Evolutionary conservation across 92 coral and sea anemone species (phyloP), one percentile per base, ranked within the genome.

Genomic region (Virgularia gustaviana): DNA sequence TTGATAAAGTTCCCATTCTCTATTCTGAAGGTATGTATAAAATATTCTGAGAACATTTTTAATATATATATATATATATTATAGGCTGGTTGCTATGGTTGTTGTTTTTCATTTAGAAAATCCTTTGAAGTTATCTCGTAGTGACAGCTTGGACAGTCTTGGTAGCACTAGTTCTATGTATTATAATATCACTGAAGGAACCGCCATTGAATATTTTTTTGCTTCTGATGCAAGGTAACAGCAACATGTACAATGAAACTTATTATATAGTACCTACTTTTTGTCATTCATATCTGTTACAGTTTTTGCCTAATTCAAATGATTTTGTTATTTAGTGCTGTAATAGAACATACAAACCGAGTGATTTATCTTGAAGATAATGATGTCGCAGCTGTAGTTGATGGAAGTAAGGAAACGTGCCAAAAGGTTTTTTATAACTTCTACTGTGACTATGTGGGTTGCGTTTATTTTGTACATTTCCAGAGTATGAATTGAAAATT

Each of bases 191-290:
- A 80, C 87, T 20, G 87, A 88, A 51, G 91, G 83, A 30, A 77
- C 85, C n/a, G 87, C 98, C 6, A 83, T 92, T 71, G 98, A 92
- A 66, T 89, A 84, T 81, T 92, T 61, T 72, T 89, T 92, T 79
- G 96, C 98, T 12, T 92, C 98, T 28, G 98, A 92, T 89, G 98
- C 98, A 30, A 92, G 98, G 98, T 89, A 71, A 42, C 3, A 22
- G 60, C 51, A 57, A 71, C 19, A 39, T 3, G 52, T 7, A 15
- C 15, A 39, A 39, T 15, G 15, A 39, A 7, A 53, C 7, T 23
- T 55, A 35, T 24, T 52, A 25, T 25, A 34, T 31, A 32, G 11
- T 63, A 31, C 45, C 63, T 10, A 33, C 36, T 3, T 33, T 6
- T 23, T 8, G 15, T 27, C 44, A 38, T 35, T 1, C 39, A 19